A percentile compares a stretch with the other conserved stretches of the same genome.
Conservation (phyloP, 92 coral and sea anemone genomes). For the Pocillopora meandrina region DNA sequence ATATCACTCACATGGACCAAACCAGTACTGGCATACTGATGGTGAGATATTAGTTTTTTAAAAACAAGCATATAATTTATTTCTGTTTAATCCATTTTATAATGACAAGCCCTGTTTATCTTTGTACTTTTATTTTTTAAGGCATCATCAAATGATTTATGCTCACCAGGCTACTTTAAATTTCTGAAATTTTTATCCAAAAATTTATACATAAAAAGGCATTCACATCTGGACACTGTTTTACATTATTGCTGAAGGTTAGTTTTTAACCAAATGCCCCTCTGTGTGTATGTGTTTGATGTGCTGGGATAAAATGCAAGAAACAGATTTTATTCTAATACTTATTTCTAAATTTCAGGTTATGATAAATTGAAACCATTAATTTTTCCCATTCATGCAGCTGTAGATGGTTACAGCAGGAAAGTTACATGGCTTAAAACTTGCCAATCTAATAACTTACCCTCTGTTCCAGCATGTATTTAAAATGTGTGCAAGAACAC, state of each 20-base stretch:
- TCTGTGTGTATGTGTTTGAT: too few relatives aligned
- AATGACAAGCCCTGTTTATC: not conserved
- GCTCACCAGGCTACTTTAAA: not conserved
- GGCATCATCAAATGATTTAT: not conserved
- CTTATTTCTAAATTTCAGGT: slow-evolving; percentile 11
- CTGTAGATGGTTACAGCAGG: slow-evolving; percentile 61
- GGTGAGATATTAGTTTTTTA: not conserved
- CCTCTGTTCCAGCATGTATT: slow-evolving; percentile 42
- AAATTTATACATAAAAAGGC: too few relatives aligned
- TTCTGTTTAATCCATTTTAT: too few relatives aligned
- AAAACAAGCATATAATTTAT: not conserved
- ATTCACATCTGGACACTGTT: too few relatives aligned
- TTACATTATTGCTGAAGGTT: too few relatives aligned
- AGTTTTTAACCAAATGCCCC: too few relatives aligned
- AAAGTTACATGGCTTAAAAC: slow-evolving; percentile 50
- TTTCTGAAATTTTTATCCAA: too few relatives aligned
- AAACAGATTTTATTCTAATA: not conserved
- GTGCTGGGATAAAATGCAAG: not conserved
- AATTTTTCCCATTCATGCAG: slow-evolving; percentile 52
- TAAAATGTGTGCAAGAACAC: slow-evolving; percentile 38
- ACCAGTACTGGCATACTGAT: slow-evolving; percentile 46
- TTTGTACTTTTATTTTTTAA: too few relatives aligned
- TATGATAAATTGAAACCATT: slow-evolving; percentile 46
- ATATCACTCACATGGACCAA: slow-evolving; percentile 46
- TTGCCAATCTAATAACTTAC: slow-evolving; percentile 46